phyloP scores from a whole-genome alignment of 2,113 vertebrate genomes.

The Pseudopipra pipra region DNA sequence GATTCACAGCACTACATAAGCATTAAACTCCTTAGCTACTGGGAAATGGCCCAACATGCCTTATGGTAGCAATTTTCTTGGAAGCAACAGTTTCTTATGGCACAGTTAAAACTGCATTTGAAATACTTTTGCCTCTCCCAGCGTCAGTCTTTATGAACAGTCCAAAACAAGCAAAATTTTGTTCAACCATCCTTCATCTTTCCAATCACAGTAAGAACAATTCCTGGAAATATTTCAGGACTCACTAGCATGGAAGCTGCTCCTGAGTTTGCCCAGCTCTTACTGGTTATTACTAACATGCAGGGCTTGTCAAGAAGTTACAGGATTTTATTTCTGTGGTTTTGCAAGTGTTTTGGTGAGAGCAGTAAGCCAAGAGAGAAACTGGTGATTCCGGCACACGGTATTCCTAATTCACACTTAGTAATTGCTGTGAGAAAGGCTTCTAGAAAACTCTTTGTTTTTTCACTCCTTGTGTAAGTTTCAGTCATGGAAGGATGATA shows the following conservation, averaged over 20 bases:
- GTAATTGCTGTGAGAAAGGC: not conserved
- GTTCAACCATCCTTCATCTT: not conserved
- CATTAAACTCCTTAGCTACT: not conserved
- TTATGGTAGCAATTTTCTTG: not conserved
- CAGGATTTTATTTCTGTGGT: not conserved
- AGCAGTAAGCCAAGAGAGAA: not conserved
- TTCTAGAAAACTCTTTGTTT: not conserved
- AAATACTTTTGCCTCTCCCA: not conserved
- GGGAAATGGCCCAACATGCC: not conserved
- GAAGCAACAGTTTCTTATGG: not conserved
- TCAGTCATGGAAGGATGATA: not conserved
- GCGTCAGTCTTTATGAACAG: not conserved
- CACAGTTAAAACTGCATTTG: not conserved
- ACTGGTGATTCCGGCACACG: not conserved
- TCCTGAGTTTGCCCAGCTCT: not conserved
- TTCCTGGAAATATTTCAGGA: not conserved
- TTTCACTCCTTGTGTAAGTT: not conserved
- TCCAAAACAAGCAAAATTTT: not conserved
- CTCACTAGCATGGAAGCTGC: not conserved
- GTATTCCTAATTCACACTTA: not conserved
- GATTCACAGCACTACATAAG: not conserved
- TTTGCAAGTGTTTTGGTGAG: not conserved
- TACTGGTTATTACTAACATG: not conserved
- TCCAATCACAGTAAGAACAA: not conserved
- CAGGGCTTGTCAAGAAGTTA: not conserved